Percentiles rank a stretch among this genome's conserved stretches.
phyloP scores from a whole-genome alignment of 1,140 invertebrate genomes.

The Micrasema longulum region DNA sequence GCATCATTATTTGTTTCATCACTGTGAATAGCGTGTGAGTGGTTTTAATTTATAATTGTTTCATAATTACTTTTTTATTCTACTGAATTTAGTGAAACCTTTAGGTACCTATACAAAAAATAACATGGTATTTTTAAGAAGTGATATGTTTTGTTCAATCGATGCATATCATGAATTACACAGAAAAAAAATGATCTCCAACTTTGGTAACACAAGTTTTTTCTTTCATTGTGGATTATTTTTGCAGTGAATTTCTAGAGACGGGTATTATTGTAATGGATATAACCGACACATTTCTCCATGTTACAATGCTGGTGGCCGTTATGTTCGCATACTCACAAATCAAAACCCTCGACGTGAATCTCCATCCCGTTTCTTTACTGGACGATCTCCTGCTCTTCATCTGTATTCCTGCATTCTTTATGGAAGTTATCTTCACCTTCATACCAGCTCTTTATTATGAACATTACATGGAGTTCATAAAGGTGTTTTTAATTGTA shows the following conservation, averaged over 20 bases:
- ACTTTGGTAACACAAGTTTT: no score
- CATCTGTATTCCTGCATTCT: constrained; percentile 79
- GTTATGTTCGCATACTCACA: constrained; percentile 71
- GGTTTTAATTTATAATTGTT: no score
- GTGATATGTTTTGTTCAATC: no score
- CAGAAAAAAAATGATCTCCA: no score
- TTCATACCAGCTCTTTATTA: constrained; percentile 72
- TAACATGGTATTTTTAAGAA: no score
- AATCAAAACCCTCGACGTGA: constrained; percentile 73
- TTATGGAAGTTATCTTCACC: constrained; percentile 75
- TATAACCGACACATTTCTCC: constrained; percentile 64
- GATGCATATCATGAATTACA: no score
- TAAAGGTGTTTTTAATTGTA: constrained; percentile 70
- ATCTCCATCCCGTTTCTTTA: constrained; percentile 73
- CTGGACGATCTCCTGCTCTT: constrained; percentile 79
- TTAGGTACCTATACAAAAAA: no score
- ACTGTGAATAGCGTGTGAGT: constrained; percentile 69
- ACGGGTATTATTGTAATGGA: constrained; percentile 65
- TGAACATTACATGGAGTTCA: constrained; percentile 66
- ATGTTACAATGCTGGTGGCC: constrained; percentile 69
- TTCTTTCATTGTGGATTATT: no score
- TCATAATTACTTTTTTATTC: background rate
- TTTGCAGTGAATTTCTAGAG: constrained; percentile 60
- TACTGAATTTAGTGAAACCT: background rate
- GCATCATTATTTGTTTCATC: constrained; percentile 77